A percentile compares a stretch with the other conserved stretches of the same genome.
phyloP scores from a whole-genome alignment of 92 coral and sea anemone species.

The Blastomussa wellsi region DNA sequence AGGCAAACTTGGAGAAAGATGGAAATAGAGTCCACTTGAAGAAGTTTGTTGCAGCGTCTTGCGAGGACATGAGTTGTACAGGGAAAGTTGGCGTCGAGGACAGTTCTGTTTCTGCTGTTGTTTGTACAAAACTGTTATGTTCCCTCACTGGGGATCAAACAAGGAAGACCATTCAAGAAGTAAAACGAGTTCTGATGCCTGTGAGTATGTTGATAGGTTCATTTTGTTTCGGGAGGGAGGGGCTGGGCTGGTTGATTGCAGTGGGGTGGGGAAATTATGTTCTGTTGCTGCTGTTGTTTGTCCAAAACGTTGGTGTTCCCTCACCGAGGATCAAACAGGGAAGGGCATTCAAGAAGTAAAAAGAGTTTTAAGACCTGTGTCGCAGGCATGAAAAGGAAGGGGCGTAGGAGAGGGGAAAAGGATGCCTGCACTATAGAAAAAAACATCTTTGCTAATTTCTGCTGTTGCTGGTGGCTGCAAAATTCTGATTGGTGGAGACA shows the following conservation, averaged over 20 bases:
- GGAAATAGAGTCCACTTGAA: slow-evolving; percentile 34
- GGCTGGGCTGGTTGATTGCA: background rate
- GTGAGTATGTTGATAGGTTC: slow-evolving; percentile 46
- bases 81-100: slow-evolving; percentile 39
- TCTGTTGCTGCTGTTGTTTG: slow-evolving; percentile 69
- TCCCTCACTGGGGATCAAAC: slow-evolving; percentile 34
- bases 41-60: slow-evolving; percentile 46
- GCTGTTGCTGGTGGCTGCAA: too few relatives aligned
- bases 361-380: slow-evolving; percentile 66
- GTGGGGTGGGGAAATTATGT: background rate
- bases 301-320: slow-evolving; percentile 52
- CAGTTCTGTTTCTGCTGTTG: slow-evolving; percentile 66
- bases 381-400: too few relatives aligned
- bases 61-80: slow-evolving; percentile 45
- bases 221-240: background rate
- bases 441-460: too few relatives aligned
- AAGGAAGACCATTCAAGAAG: slow-evolving; percentile 47
- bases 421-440: too few relatives aligned
- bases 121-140: slow-evolving; percentile 60
- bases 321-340: slow-evolving; percentile 34
- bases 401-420: too few relatives aligned
- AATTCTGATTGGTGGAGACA: too few relatives aligned
- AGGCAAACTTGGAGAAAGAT: slow-evolving; percentile 11
- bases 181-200: slow-evolving; percentile 62
- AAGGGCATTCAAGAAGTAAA: slow-evolving; percentile 52